These are phyloP conservation scores for Scaptomyza tumidula DNA, from an alignment of 2,888 invertebrate species.

Conservation along the genomic window DNA sequence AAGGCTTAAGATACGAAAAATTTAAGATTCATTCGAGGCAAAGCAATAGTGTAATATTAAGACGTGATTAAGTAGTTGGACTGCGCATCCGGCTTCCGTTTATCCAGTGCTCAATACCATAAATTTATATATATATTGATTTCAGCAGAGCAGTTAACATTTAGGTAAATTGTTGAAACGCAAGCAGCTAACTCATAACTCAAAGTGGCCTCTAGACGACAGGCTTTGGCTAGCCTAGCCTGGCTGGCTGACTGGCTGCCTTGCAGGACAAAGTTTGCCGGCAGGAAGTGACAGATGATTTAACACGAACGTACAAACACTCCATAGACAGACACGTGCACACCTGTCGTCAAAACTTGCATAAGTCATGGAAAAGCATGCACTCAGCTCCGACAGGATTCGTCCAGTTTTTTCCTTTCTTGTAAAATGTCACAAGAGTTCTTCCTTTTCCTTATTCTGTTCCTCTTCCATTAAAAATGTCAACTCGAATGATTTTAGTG, in stretches of 20 bases:
- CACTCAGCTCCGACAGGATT: slow-evolving; percentile 42
- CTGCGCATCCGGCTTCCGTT: slow-evolving; percentile 11
- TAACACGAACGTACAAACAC: slow-evolving; percentile 57
- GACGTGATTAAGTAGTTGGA: not conserved
- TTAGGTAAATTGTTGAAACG: slow-evolving; percentile 65
- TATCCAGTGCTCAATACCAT: slow-evolving; percentile 13
- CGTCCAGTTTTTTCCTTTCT: slow-evolving; percentile 27
- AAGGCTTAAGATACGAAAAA: too few relatives aligned
- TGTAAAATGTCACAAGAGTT: slow-evolving; percentile 29
- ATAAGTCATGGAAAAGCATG: slow-evolving; percentile 73
- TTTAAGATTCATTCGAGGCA: too few relatives aligned
- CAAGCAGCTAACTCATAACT: slow-evolving; percentile 71
- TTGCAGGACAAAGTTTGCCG: slow-evolving; percentile 69
- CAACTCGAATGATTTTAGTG: slow-evolving; percentile 59
- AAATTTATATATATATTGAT: slow-evolving; percentile 13
- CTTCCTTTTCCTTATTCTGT: slow-evolving; percentile 20
- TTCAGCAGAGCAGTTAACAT: slow-evolving; percentile 41
- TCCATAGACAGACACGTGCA: slow-evolving; percentile 54
- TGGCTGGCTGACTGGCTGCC: slow-evolving; percentile 7
- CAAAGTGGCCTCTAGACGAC: slow-evolving; percentile 45
- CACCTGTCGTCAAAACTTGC: slow-evolving; percentile 76
- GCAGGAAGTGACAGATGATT: slow-evolving; percentile 77
- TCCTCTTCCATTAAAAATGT: slow-evolving; percentile 64
- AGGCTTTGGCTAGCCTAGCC: slow-evolving; percentile 20
- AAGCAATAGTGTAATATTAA: too few relatives aligned